Evolutionary conservation across 2,797 vertebrate species (phyloP), one percentile per base, ranked within the genome.

Genomic region (Intellagama lesueurii): DNA sequence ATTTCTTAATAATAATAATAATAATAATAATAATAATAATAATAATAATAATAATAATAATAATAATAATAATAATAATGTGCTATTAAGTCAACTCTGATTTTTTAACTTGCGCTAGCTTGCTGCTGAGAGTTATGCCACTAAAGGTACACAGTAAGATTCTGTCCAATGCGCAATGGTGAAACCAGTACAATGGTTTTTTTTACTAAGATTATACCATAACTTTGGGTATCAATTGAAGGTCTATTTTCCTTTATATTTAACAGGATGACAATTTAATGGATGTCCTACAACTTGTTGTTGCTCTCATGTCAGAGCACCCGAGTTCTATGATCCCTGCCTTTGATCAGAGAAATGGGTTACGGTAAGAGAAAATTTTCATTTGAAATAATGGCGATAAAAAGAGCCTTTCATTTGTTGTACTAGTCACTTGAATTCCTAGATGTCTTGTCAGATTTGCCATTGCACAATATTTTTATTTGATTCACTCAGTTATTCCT

Each of bases 241-340:
- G 90, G 64, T 91, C 52, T 83, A 56, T 92, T 83, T 86, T 73
- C 91, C 22, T 93, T 89, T 88, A 56, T 83, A 77, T 70, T 83
- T 91, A 92, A 91, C 96, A 99, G 99, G 99, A 99, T 95, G 99
- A 99, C 96, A 99, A 99, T 95, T 97, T 99, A 92, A 99, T 99
- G 97, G 99, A 99, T 94, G 98, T 99, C 75, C 97, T 99, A 84
- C 99, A 99, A 95, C 95, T 99, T 92, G 96, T 99, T 95, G 99
- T 99, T 93, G 99, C 99, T 93, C 96, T 99, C 93, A 99, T 99
- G 98, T 98, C 99, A 83, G 99, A 99, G 94, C 98, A 99, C 92
- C 99, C 99, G 1, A 95, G 96, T 64, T 98, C 99, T 78, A 98
- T 99, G 98, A 98, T 98, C 90, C 98, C 98, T 95, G 99, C 99